Conservation (phyloP, 1,140 invertebrate species). For the Drosophila sturtevanti region DNA sequence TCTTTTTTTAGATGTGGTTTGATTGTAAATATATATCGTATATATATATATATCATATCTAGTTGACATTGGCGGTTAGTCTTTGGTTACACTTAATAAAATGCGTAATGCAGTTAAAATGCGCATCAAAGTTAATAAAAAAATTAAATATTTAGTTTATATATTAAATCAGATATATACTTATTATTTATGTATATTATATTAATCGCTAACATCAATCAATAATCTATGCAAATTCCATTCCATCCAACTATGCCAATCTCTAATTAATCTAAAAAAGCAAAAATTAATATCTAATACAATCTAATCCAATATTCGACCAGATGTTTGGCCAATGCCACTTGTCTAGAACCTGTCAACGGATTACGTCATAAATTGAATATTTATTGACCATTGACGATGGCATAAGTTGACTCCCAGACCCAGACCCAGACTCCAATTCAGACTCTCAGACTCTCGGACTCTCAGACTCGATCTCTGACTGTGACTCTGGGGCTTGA, state of each 20-base stretch:
- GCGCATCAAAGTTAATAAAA: slow-evolving; percentile 13
- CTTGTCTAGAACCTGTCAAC: slow-evolving; percentile 39
- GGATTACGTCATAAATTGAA: slow-evolving; percentile 48
- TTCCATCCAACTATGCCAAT: slow-evolving; percentile 7
- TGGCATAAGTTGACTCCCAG: slow-evolving; percentile 1
- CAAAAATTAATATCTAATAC: not conserved
- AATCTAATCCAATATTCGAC: not conserved
- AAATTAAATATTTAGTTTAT: no score
- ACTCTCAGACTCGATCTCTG: not conserved
- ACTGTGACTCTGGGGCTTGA: slow-evolving; percentile 1
- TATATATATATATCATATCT: not conserved
- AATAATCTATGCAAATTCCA: not conserved
- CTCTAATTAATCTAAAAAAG: slow-evolving; percentile 1
- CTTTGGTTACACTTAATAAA: slow-evolving; percentile 29
- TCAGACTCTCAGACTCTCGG: not conserved
- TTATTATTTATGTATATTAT: no score
- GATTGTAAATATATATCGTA: not conserved
- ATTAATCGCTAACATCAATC: not conserved
- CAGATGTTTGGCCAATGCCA: slow-evolving; percentile 42
- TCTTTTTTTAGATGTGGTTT: slow-evolving; percentile 34
- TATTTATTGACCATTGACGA: slow-evolving; percentile 1
- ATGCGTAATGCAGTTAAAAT: slow-evolving; percentile 31
- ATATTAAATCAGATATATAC: no score
- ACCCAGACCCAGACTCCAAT: not conserved
- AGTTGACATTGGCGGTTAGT: slow-evolving; percentile 62